These are phyloP conservation scores for Cenopis cana DNA, from an alignment of 2,888 invertebrate species.

Conservation along the genomic window DNA sequence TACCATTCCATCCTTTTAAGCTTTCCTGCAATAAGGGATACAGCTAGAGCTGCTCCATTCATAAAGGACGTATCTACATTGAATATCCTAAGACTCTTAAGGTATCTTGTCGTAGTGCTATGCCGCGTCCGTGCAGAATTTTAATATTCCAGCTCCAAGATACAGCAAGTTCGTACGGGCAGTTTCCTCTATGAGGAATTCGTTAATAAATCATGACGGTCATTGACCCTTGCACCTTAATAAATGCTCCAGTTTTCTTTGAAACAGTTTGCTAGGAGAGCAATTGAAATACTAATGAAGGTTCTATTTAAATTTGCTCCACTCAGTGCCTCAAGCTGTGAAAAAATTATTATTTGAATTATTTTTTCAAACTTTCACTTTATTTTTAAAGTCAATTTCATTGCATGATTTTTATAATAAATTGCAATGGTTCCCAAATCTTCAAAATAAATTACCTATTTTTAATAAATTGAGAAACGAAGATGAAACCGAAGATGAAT, in stretches of 20 bases:
- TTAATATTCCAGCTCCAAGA: conserved; percentile 60
- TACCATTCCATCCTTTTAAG: background rate
- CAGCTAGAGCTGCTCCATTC: too few species aligned
- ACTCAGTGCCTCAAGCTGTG: too few species aligned
- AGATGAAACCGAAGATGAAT: too few species aligned
- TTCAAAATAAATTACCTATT: too few species aligned
- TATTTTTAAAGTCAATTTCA: too few species aligned
- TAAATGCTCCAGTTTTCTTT: conserved; percentile 22
- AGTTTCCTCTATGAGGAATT: conserved; percentile 61
- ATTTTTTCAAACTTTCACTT: too few species aligned
- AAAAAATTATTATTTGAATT: too few species aligned
- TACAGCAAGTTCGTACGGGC: conserved; percentile 58
- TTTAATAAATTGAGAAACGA: too few species aligned
- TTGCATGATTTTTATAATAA: too few species aligned
- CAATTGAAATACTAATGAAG: background rate
- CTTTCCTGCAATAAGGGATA: background rate
- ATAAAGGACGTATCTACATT: background rate
- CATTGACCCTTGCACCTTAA: conserved; percentile 55
- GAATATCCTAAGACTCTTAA: background rate
- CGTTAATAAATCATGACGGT: conserved; percentile 66
- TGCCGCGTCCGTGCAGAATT: conserved; percentile 53
- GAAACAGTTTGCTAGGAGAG: conserved; percentile 7
- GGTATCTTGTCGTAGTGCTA: background rate
- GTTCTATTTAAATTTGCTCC: background rate
- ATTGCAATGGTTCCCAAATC: too few species aligned